Percentiles rank a stretch among this genome's conserved stretches.
phyloP scores from a whole-genome alignment of 2,888 invertebrate species.

The Entomobrya proxima region DNA sequence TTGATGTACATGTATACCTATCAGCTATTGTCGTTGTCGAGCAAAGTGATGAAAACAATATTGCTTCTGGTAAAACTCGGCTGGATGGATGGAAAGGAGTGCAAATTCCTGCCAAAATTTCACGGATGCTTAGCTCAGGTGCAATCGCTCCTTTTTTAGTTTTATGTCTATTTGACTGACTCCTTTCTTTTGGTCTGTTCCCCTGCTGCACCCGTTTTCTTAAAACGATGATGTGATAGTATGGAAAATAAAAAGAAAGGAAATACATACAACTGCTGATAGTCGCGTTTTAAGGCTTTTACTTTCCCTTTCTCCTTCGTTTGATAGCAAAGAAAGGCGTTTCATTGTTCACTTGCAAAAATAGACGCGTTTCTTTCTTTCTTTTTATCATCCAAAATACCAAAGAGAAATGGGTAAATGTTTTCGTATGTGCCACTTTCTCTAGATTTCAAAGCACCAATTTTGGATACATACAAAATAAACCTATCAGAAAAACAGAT shows the following conservation, averaged over 20 bases:
- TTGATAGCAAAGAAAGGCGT: conserved; percentile 61
- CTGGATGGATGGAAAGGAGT: conserved; percentile 52
- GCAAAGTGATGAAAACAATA: conserved; percentile 55
- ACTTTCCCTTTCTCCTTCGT: conserved; percentile 45
- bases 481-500: background rate
- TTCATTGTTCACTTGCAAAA: conserved; percentile 53
- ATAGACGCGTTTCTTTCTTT: conserved; percentile 31
- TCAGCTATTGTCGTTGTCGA: conserved; percentile 6
- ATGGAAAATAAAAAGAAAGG: background rate
- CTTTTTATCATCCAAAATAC: conserved; percentile 57
- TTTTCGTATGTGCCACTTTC: conserved; percentile 42
- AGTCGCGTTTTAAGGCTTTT: conserved; percentile 49
- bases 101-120: conserved; percentile 70
- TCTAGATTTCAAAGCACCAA: background rate
- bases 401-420: conserved; percentile 48
- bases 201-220: conserved; percentile 18
- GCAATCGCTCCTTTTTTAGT: conserved; percentile 65
- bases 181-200: conserved; percentile 27
- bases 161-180: conserved; percentile 59
- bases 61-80: conserved; percentile 33
- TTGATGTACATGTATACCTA: background rate
- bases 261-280: conserved; percentile 23
- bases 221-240: conserved; percentile 18
- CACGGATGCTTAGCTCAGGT: conserved; percentile 70
- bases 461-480: no score